Evolutionary conservation across 2,888 invertebrate species (phyloP), one percentile per base, ranked within the genome.

Genomic region (Escarpia spicata): DNA sequence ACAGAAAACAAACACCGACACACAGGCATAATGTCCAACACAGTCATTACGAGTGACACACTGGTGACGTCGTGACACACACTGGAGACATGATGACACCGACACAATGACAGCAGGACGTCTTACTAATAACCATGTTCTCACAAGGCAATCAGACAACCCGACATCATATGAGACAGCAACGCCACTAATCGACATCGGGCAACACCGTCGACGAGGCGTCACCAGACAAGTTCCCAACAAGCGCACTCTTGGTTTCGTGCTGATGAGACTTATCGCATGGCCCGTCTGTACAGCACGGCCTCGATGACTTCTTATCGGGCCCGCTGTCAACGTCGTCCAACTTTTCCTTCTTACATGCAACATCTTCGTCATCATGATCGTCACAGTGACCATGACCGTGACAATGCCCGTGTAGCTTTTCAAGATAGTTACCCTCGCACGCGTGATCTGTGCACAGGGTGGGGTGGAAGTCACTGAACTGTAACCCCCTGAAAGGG

Each of bases 361-460:
- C 52, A 1, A 75, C 26, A 75, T 75, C 75, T n/a, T 75, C 75
- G 19, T 75, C 75, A 26, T 75, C 75, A 75, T 26, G 26, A 75
- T 75, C 15, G 52, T 52, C 12, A 15, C 52, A 52, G 52, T 52
- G 52, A 52, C 75, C 75, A 4, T 60, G 19, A 60, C 60, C 60
- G 15, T 60, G 60, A 60, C 60, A 60, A 15, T 91, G 43, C 6
- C 91, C 91, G 4, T 91, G 91, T 91, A 37, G 9, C 37, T 91
- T 58, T 12, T 58, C 45, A 12, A 91, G 91, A 43, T 91, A 91
- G 52, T 91, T 91, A 91, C 43, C 58, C 91, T 91, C 91, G 91
- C 91, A 91, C 12, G 91, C 91, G n/a, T 91, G 91, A 43, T 91
- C 91, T 6, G 52, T 91, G 52, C 91, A 91, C 58, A 91, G 52